Evolutionary conservation across 2,113 vertebrate species (phyloP).

Genomic region (Crotophaga sulcirostris): DNA sequence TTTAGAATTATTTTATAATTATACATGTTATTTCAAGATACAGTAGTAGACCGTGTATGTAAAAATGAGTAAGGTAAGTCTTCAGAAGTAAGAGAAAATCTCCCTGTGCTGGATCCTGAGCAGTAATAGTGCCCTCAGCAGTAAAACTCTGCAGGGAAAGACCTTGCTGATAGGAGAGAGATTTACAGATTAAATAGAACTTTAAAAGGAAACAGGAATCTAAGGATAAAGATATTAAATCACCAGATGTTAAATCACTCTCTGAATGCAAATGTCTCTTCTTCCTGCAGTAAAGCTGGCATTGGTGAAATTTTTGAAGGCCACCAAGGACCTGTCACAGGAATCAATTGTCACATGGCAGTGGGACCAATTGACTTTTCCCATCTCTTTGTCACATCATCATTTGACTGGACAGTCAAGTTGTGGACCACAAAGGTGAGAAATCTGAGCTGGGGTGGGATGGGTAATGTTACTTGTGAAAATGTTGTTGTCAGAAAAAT

Average conservation of each 20-base stretch:
- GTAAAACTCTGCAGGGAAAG: background rate
- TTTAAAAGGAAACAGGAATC: background rate
- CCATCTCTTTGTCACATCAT: constrained; percentile 95
- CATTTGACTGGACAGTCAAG: constrained; percentile 98
- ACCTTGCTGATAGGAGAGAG: background rate
- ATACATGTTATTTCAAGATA: constrained; percentile 9
- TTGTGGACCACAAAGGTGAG: constrained; percentile 98
- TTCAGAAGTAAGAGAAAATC: background rate
- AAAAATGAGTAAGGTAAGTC: background rate
- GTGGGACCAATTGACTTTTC: constrained; percentile 95
- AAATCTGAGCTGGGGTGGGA: background rate
- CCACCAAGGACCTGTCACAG: constrained; percentile 95
- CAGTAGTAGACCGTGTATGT: background rate
- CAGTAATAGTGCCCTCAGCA: background rate
- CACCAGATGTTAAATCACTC: background rate
- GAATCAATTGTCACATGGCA: constrained; percentile 95
- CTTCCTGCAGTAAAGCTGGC: constrained; percentile 89
- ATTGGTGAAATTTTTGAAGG: constrained; percentile 98
- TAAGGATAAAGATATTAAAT: background rate
- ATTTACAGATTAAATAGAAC: background rate
- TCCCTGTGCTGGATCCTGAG: background rate
- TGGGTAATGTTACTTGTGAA: background rate
- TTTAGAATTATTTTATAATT: constrained; percentile 34
- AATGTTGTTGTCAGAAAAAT: background rate
- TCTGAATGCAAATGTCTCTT: background rate